phyloP scores from a whole-genome alignment of 2,888 invertebrate genomes.

The Hypsopygia costalis region DNA sequence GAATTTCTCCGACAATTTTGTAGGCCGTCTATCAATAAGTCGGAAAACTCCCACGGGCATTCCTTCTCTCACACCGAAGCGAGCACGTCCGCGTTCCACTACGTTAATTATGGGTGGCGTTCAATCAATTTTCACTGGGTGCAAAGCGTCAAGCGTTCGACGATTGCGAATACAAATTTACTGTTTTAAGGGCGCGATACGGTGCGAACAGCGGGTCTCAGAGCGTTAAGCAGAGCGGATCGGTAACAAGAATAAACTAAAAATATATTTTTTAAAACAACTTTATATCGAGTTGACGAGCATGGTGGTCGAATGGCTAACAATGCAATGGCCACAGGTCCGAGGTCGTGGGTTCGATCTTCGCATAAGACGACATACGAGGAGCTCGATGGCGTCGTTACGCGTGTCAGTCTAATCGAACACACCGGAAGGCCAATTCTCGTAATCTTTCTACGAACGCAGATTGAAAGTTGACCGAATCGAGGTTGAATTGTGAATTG shows the following conservation, averaged over 20 bases:
- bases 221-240: slow-evolving; percentile 4
- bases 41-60: slow-evolving; percentile 31
- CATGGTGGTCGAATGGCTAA: too few relatives aligned
- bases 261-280: too few relatives aligned
- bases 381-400: too few relatives aligned
- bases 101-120: slow-evolving; percentile 35
- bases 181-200: not conserved
- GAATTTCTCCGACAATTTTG: slow-evolving; percentile 4
- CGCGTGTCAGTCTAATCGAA: too few relatives aligned
- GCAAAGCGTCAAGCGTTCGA: slow-evolving; percentile 17
- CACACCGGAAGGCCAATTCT: too few relatives aligned
- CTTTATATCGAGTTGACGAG: too few relatives aligned
- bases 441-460: too few relatives aligned
- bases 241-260: not conserved
- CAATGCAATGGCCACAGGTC: too few relatives aligned
- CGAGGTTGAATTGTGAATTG: too few relatives aligned
- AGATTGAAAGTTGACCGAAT: too few relatives aligned
- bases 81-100: slow-evolving; percentile 33
- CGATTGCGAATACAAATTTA: slow-evolving; percentile 18
- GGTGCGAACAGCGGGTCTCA: not conserved
- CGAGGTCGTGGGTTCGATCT: too few relatives aligned
- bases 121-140: slow-evolving; percentile 41
- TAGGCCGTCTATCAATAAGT: slow-evolving; percentile 6
- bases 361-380: too few relatives aligned
- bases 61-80: slow-evolving; percentile 25